Base-by-base conservation (phyloP, 53 echinoderm and acorn worm genomes). In the Stichopus horrens region DNA sequence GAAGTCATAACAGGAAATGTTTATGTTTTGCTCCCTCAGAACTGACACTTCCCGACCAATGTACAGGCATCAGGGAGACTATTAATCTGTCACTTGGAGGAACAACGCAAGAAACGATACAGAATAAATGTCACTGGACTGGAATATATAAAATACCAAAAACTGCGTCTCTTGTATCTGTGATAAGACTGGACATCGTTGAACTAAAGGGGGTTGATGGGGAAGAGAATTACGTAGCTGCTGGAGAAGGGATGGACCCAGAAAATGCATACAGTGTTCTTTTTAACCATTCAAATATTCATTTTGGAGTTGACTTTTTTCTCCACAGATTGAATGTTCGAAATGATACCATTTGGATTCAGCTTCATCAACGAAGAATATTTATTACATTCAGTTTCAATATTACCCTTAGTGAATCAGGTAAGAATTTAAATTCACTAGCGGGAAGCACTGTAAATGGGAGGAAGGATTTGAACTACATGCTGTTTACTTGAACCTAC, bases 241-340 rank as follows among this genome's bases (percentile, higher is more conserved):
- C 66, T 85, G 85, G 85, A 10, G 85, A 85, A 85, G 65, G 85
- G 7, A 58, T 21, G 19, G 23, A 65, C 51, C 22, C 68, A 7
- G 65, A 52, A 3, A 52, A 85, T 57, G 7, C 11, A 37, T 81
- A 21, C 14, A 85, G 85, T 65, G 85, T 85, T 10, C 6, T 85
- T 67, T 85, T 85, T 59, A 85, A 85, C 52, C 63, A 65, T 23
- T 85, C 85, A 10, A 85, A 85, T 52, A 51, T 85, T 53, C 85
- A 85, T 53, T 18, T 58, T 13, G 52, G 16, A 16, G 21, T 21
- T 67, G 85, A 85, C 23, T 85, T 85, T 52, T 66, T 22, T 18
- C 67, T 85, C 4, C 23, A 85, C 5, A 85, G 85, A 9, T 18
- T 85, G 5, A 85, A 85, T 22, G 6, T 85, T 23, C 85, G 23